These are phyloP conservation scores for Leptodactylus fallax DNA, from an alignment of 2,797 vertebrate genomes.

Conservation along the genomic window DNA sequence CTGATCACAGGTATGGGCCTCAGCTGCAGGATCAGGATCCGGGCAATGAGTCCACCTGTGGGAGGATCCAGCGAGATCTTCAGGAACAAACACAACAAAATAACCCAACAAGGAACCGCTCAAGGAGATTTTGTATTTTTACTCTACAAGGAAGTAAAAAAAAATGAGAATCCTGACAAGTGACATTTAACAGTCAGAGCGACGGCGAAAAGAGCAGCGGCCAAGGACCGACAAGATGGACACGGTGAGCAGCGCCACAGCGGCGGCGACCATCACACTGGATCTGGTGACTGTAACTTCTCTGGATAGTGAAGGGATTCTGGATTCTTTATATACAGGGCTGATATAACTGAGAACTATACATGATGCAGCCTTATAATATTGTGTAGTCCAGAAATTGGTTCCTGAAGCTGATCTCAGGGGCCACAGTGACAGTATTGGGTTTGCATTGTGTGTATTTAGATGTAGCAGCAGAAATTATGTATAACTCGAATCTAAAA, in stretches of 20 bases:
- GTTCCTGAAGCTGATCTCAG: not conserved
- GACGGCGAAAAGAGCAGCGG: not conserved
- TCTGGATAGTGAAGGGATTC: not conserved
- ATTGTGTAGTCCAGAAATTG: not conserved
- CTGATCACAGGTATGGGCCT: not conserved
- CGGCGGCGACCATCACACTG: not conserved
- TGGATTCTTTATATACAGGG: not conserved
- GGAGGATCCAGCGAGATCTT: not conserved
- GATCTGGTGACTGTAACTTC: not conserved
- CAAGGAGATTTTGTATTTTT: not conserved
- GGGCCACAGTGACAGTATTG: not conserved
- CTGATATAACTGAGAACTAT: too few species aligned
- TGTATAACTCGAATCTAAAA: too few species aligned
- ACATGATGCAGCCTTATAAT: not conserved
- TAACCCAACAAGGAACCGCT: not conserved
- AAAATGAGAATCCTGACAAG: not conserved
- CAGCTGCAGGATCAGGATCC: not conserved
- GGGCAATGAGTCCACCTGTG: not conserved
- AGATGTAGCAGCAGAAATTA: too few species aligned
- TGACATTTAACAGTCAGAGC: not conserved
- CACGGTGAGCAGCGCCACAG: not conserved
- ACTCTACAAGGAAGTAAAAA: slow-evolving; percentile 21
- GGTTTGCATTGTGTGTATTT: not conserved
- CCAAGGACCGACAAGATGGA: not conserved
- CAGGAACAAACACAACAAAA: not conserved